Evolutionary conservation across 2,113 vertebrate genomes (phyloP), one percentile per base, ranked within the genome.

Genomic region (Tupaia tana): DNA sequence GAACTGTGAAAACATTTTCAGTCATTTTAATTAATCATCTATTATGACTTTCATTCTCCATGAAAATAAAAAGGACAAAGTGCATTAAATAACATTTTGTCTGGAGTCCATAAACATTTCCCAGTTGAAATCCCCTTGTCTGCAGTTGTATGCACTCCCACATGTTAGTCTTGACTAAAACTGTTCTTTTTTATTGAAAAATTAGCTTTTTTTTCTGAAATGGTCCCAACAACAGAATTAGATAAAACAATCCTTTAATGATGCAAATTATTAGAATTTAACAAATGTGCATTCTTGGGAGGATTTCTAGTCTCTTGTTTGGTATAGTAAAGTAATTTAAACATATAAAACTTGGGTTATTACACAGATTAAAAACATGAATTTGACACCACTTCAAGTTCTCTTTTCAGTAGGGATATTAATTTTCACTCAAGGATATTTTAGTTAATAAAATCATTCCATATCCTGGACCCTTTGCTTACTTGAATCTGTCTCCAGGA

Each of bases 121-220:
- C 7, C n/a, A 64, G 69, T 24, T 43, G 54, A 52, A 91, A 86
- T 92, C 96, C 97, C n/a, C 20, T 58, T 90, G 3, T 70, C 78
- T 16, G 75, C 18, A 83, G 69, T 73, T 80, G 34, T 27, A 77
- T 83, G 93, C 97, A 79, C 1, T 93, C 29, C 27, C 1, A 81
- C 54, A 86, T 19, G 22, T 97, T 89, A 96, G 10, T 25, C 87
- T 92, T 93, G 91, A 70, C 10, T 85, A 75, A 96, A 97, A 78
- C 86, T 70, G 54, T 83, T 92, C 94, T 18, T 58, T 93, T 94
- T 95, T 61, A 75, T 69, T 54, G 58, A 34, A 80, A 86, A 86
- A 27, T n/a, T 80, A 79, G 61, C 52, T 80, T 73, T 90, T 82
- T 67, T 59, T 81, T 67, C 43, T 61, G 34, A 96, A 93, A 74